Base-by-base conservation (phyloP, 2,888 invertebrate genomes). In the Meganola albula region DNA sequence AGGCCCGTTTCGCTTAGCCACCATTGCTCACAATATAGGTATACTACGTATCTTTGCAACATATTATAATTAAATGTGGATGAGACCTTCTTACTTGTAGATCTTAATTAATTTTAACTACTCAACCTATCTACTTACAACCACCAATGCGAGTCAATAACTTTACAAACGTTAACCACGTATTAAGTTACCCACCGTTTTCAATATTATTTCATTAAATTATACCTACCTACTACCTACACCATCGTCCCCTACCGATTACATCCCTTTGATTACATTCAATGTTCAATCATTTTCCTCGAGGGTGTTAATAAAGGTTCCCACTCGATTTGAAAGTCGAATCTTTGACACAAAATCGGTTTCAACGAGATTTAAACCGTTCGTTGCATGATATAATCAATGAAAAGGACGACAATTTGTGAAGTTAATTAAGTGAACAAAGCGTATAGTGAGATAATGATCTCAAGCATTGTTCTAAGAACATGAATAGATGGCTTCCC, bases 151-250 rank as follows among this genome's bases (percentile, higher is more conserved):
- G n/a, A n/a, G n/a, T n/a, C n/a, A n/a, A n/a, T n/a, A n/a, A n/a
- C n/a, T n/a, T n/a, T n/a, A n/a, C n/a, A n/a, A n/a, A n/a, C n/a
- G n/a, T n/a, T n/a, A n/a, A n/a, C n/a, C n/a, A n/a, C n/a, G n/a
- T n/a, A n/a, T n/a, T n/a, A n/a, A n/a, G n/a, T 68, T 70, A 68
- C 69, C 74, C 71, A 72, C 64, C 71, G 71, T 76, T 74, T 76
- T 76, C 74, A 79, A 78, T 80, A 78, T 79, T 74, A 77, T 74
- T 75, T 72, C 70, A 72, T 74, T 70, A 68, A 73, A 76, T 71
- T 75, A 65, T 56, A 58, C 58, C 51, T 48, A 47, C 54, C 75
- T 71, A 75, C 65, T 56, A 58, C 58, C 51, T 48, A 47, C 54
- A 46, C 52, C 44, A 49, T 49, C 55, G 55, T 59, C 58, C 53